Conservation (phyloP, 1,140 invertebrate species). For the Proctacanthus coquilletti region DNA sequence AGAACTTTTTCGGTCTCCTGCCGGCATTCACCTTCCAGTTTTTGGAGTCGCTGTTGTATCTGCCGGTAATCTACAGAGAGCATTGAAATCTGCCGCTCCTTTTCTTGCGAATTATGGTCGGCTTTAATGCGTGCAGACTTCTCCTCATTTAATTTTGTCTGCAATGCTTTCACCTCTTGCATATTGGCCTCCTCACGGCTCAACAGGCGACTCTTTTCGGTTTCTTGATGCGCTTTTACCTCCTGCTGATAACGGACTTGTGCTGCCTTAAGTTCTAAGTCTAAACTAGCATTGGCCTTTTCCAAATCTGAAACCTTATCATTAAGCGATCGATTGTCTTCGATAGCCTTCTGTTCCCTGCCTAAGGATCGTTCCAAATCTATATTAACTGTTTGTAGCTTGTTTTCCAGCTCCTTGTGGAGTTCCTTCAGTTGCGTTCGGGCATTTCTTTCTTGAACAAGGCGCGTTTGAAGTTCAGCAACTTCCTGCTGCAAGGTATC, state of each 20-base stretch:
- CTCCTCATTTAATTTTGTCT: conserved; percentile 82
- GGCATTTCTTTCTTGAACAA: conserved; percentile 69
- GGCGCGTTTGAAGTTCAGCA: conserved; percentile 56
- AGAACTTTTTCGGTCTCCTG: conserved; percentile 75
- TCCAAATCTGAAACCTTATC: conserved; percentile 72
- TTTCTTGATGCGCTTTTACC: conserved; percentile 75
- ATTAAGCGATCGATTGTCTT: conserved; percentile 61
- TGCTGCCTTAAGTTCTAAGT: conserved; percentile 73
- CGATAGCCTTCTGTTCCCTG: conserved; percentile 51
- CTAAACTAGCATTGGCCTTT: conserved; percentile 74
- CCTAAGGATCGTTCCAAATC: conserved; percentile 59
- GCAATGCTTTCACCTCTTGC: conserved; percentile 70
- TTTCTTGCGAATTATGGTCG: conserved; percentile 72
- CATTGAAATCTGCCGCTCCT: conserved; percentile 88
- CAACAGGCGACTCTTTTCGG: conserved; percentile 64
- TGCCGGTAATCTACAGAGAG: conserved; percentile 84
- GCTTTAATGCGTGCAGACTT: conserved; percentile 67
- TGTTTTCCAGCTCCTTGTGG: conserved; percentile 61
- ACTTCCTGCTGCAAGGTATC: conserved; percentile 71
- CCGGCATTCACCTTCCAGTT: conserved; percentile 74
- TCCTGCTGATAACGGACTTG: conserved; percentile 81
- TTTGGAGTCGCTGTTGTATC: conserved; percentile 76
- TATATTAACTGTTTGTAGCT: conserved; percentile 46
- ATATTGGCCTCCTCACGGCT: conserved; percentile 80
- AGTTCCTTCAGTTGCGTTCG: conserved; percentile 53